Conservation (phyloP, 30 jellyfish, hydroid and myxozoan species). For the Chironex yamaguchii region DNA sequence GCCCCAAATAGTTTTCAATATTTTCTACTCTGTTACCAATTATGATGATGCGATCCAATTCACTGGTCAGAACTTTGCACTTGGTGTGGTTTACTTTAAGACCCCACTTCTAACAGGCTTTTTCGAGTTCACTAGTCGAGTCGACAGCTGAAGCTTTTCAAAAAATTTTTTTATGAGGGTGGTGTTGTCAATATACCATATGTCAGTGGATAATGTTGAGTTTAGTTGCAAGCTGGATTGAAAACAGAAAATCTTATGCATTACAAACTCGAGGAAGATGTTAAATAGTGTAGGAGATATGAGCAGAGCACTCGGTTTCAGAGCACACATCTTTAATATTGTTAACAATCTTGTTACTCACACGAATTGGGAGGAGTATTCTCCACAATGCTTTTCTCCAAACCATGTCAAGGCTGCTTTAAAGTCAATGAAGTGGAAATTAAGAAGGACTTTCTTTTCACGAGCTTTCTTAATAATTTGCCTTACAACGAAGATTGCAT, state of each 20-base stretch:
- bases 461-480: conserved; percentile 47
- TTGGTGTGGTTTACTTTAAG: conserved; percentile 40
- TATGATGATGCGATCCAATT: neutral
- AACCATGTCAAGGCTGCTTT: conserved; percentile 51
- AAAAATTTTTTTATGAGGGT: conserved; percentile 15
- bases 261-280: conserved; percentile 59
- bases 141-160: conserved; percentile 18
- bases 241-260: conserved; percentile 28
- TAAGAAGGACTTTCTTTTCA: conserved; percentile 28
- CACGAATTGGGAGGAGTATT: conserved; percentile 21
- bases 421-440: conserved; percentile 59
- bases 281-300: conserved; percentile 60
- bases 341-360: conserved; percentile 14
- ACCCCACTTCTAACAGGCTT: conserved; percentile 55
- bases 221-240: neutral
- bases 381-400: conserved; percentile 60
- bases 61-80: conserved; percentile 47
- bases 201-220: neutral
- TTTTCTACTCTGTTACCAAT: conserved; percentile 33
- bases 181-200: conserved; percentile 67
- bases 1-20: conserved; percentile 47
- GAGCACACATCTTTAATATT: conserved; percentile 5
- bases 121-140: conserved; percentile 31
- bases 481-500: conserved; percentile 39
- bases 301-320: conserved; percentile 50